Evolutionary conservation across 2,797 vertebrate genomes (phyloP).

Genomic region (Mormyrus hasselquistii): DNA sequence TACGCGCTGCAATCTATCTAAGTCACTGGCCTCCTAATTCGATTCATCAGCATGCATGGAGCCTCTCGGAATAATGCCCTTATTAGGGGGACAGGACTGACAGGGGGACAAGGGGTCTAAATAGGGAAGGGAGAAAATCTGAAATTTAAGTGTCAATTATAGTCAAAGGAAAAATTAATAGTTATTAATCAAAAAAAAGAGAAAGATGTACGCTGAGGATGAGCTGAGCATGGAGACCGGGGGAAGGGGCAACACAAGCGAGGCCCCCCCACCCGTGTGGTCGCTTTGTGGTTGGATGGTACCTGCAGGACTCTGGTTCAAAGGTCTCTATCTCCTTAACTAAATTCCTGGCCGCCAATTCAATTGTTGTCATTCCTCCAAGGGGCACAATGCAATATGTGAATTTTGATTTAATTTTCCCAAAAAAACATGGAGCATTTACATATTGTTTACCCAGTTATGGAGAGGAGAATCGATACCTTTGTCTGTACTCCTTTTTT

Average conservation of each 20-base stretch:
- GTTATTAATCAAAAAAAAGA: constrained; percentile 55
- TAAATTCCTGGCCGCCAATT: constrained; percentile 97
- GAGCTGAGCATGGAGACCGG: not conserved
- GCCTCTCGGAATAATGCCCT: constrained; percentile 65
- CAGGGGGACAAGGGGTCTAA: constrained; percentile 59
- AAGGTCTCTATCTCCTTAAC: constrained; percentile 98
- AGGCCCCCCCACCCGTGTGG: constrained; percentile 49
- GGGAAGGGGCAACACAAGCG: constrained; percentile 20
- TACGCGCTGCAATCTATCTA: constrained; percentile 65
- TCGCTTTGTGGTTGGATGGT: constrained; percentile 62
- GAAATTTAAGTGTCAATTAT: constrained; percentile 72
- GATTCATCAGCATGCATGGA: constrained; percentile 72
- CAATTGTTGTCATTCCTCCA: constrained; percentile 90
- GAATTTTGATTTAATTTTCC: constrained; percentile 96
- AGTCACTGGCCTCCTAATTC: constrained; percentile 69
- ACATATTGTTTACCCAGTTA: constrained; percentile 99
- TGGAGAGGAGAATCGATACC: constrained; percentile 87
- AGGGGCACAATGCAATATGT: constrained; percentile 89
- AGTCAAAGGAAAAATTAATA: constrained; percentile 70
- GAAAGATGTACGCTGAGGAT: constrained; percentile 3
- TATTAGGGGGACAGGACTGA: constrained; percentile 67
- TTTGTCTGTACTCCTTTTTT: constrained; percentile 93
- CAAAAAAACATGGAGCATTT: constrained; percentile 93
- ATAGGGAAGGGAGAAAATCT: constrained; percentile 43
- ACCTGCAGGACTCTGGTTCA: constrained; percentile 77